Evolutionary conservation across 2,797 vertebrate species (phyloP).

Genomic region (Gymnoscopelus braueri): DNA sequence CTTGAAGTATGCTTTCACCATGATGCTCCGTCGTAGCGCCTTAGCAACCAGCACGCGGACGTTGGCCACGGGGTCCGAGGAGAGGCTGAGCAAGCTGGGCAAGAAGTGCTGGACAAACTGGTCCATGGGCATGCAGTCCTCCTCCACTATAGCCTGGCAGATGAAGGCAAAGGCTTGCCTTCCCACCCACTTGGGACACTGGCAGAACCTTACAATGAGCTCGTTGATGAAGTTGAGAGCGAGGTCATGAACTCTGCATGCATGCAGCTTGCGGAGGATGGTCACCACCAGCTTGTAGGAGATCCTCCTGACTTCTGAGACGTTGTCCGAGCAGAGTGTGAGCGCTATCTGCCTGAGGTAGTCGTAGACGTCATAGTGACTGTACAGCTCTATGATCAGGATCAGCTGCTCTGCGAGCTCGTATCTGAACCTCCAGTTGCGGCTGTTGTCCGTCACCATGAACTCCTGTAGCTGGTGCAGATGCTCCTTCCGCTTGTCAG

Average conservation of each 20-base stretch:
- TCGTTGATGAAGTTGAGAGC: constrained; percentile 91
- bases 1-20: constrained; percentile 93
- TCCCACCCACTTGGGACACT: constrained; percentile 94
- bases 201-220: constrained; percentile 94
- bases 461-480: constrained; percentile 99
- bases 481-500: constrained; percentile 95
- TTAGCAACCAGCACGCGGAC: constrained; percentile 90
- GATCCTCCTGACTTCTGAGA: too few relatives aligned
- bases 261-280: constrained; percentile 94
- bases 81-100: constrained; percentile 89
- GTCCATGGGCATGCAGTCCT: constrained; percentile 88
- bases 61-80: constrained; percentile 89
- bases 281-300: constrained; percentile 82
- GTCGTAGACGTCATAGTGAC: constrained; percentile 94
- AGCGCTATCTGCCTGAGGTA: constrained; percentile 95
- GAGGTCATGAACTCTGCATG: constrained; percentile 84
- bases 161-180: constrained; percentile 96
- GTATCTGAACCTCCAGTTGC: constrained; percentile 98
- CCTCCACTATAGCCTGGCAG: constrained; percentile 91
- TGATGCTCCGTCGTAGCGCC: constrained; percentile 86
- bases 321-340: constrained; percentile 54
- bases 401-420: constrained; percentile 98
- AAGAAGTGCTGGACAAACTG: constrained; percentile 88
- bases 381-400: constrained; percentile 94
- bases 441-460: constrained; percentile 97